Conservation (phyloP, 2,888 invertebrate species). For the Dasysyrphus tricinctus region DNA sequence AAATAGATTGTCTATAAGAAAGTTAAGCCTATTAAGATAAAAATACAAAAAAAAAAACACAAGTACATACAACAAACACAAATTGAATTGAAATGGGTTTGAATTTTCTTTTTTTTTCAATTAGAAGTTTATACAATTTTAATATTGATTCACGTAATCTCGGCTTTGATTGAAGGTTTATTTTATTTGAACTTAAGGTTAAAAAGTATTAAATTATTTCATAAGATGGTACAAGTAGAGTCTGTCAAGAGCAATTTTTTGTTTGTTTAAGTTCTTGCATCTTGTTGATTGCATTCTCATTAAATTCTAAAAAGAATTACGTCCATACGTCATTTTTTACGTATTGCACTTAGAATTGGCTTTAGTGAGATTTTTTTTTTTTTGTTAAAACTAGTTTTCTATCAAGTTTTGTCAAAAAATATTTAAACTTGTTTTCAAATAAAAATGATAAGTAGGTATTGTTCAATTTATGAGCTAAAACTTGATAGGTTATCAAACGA, state of each 20-base stretch:
- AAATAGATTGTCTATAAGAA: constrained; percentile 17
- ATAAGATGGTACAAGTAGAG: background rate
- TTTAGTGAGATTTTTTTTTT: too few species aligned
- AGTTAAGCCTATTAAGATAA: constrained; percentile 16
- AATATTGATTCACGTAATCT: constrained; percentile 24
- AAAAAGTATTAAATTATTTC: background rate
- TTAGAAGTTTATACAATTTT: background rate
- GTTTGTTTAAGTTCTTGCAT: background rate
- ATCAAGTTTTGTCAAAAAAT: too few species aligned
- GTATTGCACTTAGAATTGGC: too few species aligned
- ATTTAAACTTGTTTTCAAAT: too few species aligned
- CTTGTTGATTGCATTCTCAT: background rate
- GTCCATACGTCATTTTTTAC: too few species aligned
- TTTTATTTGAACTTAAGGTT: constrained; percentile 18
- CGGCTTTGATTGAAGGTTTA: constrained; percentile 11
- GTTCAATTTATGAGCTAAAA: too few species aligned
- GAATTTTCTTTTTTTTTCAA: constrained; percentile 1
- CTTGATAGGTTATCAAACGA: too few species aligned
- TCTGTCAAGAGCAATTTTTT: background rate
- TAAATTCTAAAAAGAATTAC: too few species aligned
- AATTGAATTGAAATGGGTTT: constrained; percentile 15
- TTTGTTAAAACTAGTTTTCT: too few species aligned
- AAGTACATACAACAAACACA: background rate
- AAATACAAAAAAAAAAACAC: background rate
- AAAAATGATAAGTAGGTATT: too few species aligned